Base-by-base conservation (phyloP, 1,140 invertebrate genomes). In the Drosophila kanapiae region DNA sequence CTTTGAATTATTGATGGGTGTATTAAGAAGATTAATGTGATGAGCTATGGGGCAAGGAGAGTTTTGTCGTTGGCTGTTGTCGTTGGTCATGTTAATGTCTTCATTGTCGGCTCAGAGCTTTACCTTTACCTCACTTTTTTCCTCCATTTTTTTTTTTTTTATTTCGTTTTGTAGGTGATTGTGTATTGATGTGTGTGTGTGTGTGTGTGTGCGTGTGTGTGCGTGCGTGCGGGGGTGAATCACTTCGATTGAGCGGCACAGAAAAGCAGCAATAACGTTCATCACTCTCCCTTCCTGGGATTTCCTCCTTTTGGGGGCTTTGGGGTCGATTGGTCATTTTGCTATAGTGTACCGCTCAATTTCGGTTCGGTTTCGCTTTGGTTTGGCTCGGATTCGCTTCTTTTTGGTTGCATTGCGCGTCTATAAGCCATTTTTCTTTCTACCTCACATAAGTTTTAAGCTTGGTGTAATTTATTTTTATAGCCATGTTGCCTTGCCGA, bases 11-110 rank as follows among this genome's bases (percentile, higher is more conserved):
- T 90, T 90, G 85, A 90, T 90, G 85, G 85, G 85, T 85, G 85
- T 90, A 90, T 90, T 90, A 90, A 82, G 86, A 90, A 90, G 85
- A 90, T 90, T 90, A 90, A 90, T 90, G 85, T 90, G 85, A 90
- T 90, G 85, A 90, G 85, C 78, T 74, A 62, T 71, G 81, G 78
- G 82, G 75, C 78, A 75, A 51, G 54, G 53, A 71, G 78, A 85
- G 85, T 81, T 81, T 88, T 84, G 84, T 88, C 85, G 85, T 80
- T 76, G 65, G n/a, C 77, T 54, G 75, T 79, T 75, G 69, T 87
- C 83, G 83, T 86, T 87, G 82, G 57, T 88, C 84, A 90, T 90
- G 85, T 90, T 90, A 90, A 90, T 85, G 85, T 90, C 85, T 90
- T 90, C 82, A 90, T 90, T 90, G 81, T 90, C 81, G 82, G 85